Evolutionary conservation across 2,797 vertebrate genomes (phyloP).

Genomic region (Cheirogaleus major): DNA sequence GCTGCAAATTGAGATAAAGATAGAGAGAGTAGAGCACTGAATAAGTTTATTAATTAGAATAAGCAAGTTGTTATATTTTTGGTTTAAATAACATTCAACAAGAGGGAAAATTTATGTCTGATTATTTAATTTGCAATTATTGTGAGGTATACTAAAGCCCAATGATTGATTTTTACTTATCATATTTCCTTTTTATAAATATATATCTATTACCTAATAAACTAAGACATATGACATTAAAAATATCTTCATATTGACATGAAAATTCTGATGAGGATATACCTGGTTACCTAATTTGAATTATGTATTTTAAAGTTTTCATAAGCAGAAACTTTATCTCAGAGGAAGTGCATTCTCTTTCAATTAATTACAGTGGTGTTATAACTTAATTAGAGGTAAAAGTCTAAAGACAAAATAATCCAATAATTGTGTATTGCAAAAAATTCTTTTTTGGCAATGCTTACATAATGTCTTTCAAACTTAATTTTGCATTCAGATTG

Average conservation of each 20-base stretch:
- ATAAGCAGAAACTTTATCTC: background rate
- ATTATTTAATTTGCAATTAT: background rate
- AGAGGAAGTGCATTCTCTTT: background rate
- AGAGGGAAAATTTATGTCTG: background rate
- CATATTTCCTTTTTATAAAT: background rate
- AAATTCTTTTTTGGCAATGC: background rate
- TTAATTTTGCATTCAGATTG: background rate
- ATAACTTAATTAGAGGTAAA: background rate
- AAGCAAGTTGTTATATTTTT: background rate
- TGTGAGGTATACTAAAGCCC: background rate
- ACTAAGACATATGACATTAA: background rate
- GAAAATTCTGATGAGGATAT: background rate
- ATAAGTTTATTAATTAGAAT: background rate
- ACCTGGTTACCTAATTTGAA: background rate
- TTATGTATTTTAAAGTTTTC: background rate
- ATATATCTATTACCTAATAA: background rate
- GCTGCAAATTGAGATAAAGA: background rate
- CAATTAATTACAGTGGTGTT: background rate
- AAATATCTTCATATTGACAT: background rate
- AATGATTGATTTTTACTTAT: background rate
- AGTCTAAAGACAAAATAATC: background rate
- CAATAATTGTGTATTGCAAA: background rate
- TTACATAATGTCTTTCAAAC: background rate
- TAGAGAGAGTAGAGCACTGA: background rate
- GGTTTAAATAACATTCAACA: background rate